A percentile compares a stretch with the other conserved stretches of the same genome.
Evolutionary conservation across 1,140 invertebrate species (phyloP).

Genomic region (Oreohelix idahoensis): DNA sequence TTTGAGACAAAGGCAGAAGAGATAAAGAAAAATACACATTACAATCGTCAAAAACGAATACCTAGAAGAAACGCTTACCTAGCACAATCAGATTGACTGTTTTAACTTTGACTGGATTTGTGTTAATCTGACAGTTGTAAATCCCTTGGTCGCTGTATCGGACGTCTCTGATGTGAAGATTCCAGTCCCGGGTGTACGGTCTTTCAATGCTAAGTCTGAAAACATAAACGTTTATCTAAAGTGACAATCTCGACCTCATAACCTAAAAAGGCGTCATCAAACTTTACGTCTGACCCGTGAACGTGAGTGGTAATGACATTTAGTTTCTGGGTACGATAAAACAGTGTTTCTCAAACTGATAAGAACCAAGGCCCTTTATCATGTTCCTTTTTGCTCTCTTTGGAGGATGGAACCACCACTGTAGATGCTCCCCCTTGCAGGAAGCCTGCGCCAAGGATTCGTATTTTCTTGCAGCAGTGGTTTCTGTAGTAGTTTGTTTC

Average conservation of each 20-base stretch:
- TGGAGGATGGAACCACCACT: too few relatives aligned
- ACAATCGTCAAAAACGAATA: neutral
- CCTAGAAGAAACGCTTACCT: constrained; percentile 48
- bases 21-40: neutral
- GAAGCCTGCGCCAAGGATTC: too few relatives aligned
- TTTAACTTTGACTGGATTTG: constrained; percentile 58
- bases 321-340: too few relatives aligned
- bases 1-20: neutral
- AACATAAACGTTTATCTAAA: neutral
- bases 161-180: constrained; percentile 62
- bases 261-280: neutral
- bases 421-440: too few relatives aligned
- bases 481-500: too few relatives aligned
- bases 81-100: constrained; percentile 56
- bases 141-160: constrained; percentile 57
- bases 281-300: too few relatives aligned
- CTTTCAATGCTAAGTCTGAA: constrained; percentile 58
- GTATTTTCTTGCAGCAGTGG: too few relatives aligned
- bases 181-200: constrained; percentile 61
- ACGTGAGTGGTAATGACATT: too few relatives aligned
- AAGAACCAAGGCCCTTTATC: too few relatives aligned
- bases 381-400: too few relatives aligned
- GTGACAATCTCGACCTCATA: neutral
- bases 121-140: constrained; percentile 67
- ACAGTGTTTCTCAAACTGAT: too few relatives aligned